Evolutionary conservation across 2,888 invertebrate genomes (phyloP).

Genomic region (Dasysyrphus albostriatus): DNA sequence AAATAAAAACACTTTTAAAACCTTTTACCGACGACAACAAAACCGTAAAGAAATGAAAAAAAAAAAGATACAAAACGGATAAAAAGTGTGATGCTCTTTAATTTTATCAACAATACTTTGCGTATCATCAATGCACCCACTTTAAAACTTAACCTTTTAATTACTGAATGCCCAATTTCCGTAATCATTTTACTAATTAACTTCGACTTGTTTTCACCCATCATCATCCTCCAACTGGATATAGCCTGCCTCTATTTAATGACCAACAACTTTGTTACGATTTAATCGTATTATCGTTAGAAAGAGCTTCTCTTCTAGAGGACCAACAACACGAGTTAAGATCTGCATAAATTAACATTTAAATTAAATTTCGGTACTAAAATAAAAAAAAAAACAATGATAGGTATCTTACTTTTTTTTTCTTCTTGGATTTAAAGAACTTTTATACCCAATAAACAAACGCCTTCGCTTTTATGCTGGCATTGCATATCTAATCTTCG

Average conservation of each 20-base stretch:
- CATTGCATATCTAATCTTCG: constrained; percentile 16
- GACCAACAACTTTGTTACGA: constrained; percentile 22
- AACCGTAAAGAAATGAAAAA: background rate
- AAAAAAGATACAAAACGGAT: background rate
- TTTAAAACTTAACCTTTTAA: constrained; percentile 10
- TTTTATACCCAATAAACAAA: constrained; percentile 10
- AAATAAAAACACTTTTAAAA: too few relatives aligned
- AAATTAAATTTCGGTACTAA: constrained; percentile 8
- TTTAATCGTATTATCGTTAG: constrained; percentile 21
- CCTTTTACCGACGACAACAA: background rate
- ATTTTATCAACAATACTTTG: background rate
- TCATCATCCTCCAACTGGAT: background rate
- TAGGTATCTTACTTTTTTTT: constrained; percentile 4
- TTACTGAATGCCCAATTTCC: background rate
- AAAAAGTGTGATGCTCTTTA: background rate
- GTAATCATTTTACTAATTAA: constrained; percentile 25
- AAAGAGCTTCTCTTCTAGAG: background rate
- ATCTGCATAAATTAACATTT: constrained; percentile 44
- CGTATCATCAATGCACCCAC: background rate
- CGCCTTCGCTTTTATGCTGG: constrained; percentile 6
- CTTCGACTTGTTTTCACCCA: background rate
- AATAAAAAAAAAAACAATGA: background rate
- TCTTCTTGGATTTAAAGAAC: background rate
- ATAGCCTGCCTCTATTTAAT: background rate
- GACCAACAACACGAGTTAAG: constrained; percentile 22